A percentile compares a stretch with the other conserved stretches of the same genome.
These are phyloP conservation scores for Serinus canaria DNA, from an alignment of 2,113 vertebrate genomes.

Conservation along the genomic window DNA sequence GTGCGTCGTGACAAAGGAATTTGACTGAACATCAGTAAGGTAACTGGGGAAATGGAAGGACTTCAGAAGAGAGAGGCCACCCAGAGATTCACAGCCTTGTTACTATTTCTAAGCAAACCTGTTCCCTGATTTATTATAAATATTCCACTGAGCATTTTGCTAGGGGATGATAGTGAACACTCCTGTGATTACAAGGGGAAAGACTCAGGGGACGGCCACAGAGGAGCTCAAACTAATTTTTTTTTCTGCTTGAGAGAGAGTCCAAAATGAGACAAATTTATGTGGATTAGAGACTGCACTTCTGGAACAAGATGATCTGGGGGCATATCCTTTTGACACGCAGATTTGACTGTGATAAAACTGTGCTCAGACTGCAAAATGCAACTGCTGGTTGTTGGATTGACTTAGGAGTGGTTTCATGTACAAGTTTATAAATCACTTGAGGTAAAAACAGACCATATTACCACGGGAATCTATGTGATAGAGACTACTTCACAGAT, in stretches of 20 bases:
- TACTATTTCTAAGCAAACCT: neutral
- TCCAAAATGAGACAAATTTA: neutral
- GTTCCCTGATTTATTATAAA: neutral
- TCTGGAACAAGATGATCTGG: neutral
- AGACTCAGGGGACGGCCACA: neutral
- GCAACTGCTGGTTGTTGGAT: neutral
- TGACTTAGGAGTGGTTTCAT: neutral
- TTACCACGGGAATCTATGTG: neutral
- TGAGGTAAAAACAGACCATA: constrained; percentile 5
- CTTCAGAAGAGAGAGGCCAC: neutral
- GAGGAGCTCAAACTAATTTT: neutral
- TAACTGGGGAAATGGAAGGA: neutral
- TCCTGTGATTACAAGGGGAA: neutral
- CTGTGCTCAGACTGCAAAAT: neutral
- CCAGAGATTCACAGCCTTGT: neutral
- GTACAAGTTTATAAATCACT: neutral
- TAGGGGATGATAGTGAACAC: neutral
- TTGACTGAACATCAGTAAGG: neutral
- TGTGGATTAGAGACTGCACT: neutral
- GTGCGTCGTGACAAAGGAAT: neutral
- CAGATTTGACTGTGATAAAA: neutral
- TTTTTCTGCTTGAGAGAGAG: neutral
- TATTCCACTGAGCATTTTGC: neutral
- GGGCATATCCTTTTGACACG: neutral
- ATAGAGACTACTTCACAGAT: neutral